Conservation (phyloP, 1,140 invertebrate species). For the Luehdorfia chinensis region DNA sequence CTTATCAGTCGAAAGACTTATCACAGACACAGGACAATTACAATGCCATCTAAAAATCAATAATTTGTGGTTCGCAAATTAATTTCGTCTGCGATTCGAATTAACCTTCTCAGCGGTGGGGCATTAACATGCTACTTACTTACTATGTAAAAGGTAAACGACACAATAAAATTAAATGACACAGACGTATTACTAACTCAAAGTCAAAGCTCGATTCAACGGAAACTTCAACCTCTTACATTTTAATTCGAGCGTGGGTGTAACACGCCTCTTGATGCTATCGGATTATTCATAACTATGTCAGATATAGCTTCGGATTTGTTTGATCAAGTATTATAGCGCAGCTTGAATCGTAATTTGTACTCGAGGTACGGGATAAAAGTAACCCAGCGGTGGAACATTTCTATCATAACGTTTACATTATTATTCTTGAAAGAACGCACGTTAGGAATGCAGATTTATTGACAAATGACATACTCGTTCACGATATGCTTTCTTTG, state of each 20-base stretch:
- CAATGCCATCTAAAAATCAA: no score
- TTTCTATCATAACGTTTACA: slow-evolving; percentile 7
- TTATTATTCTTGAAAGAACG: slow-evolving; percentile 2
- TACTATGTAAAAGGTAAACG: no score
- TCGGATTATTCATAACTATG: slow-evolving; percentile 33
- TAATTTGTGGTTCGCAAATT: no score
- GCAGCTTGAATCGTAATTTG: slow-evolving; percentile 10
- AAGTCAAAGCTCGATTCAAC: slow-evolving; percentile 25
- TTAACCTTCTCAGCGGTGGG: no score
- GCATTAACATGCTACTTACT: no score
- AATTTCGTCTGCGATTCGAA: no score
- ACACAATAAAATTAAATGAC: slow-evolving; percentile 37
- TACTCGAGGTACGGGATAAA: slow-evolving; percentile 7
- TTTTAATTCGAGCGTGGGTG: slow-evolving; percentile 40
- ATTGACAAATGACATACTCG: not conserved
- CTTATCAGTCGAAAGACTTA: no score
- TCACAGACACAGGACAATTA: no score
- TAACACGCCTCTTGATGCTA: slow-evolving; percentile 31
- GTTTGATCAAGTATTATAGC: slow-evolving; percentile 13
- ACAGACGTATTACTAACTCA: slow-evolving; percentile 63
- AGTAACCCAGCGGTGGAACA: slow-evolving; percentile 6
- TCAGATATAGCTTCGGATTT: slow-evolving; percentile 14
- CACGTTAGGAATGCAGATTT: slow-evolving; percentile 2
- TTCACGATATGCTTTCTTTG: no score
- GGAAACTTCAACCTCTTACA: slow-evolving; percentile 20